These are phyloP conservation scores for Agrotis clavis DNA, from an alignment of 2,888 invertebrate species.

Conservation along the genomic window DNA sequence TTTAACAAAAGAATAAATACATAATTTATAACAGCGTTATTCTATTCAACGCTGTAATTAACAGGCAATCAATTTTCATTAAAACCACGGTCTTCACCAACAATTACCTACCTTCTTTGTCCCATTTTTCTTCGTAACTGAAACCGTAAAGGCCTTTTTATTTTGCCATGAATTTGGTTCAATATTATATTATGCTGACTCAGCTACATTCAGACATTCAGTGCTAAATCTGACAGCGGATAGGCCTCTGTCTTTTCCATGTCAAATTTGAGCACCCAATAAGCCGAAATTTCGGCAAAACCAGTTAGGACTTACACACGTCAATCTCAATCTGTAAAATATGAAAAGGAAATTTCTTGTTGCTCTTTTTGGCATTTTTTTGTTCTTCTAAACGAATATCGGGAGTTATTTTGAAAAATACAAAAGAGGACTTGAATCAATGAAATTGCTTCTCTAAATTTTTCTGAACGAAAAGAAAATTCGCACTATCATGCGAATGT, in stretches of 20 bases:
- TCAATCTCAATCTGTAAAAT: constrained; percentile 74
- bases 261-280: constrained; percentile 82
- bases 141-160: constrained; percentile 52
- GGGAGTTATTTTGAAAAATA: constrained; percentile 18
- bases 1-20: constrained; percentile 45
- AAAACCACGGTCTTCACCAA: constrained; percentile 31
- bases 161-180: constrained; percentile 36
- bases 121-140: constrained; percentile 58
- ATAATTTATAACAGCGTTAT: constrained; percentile 47
- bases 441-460: constrained; percentile 10
- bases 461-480: background rate
- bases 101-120: constrained; percentile 58
- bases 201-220: constrained; percentile 52
- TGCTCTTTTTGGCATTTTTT: constrained; percentile 26
- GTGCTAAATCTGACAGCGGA: constrained; percentile 77
- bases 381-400: constrained; percentile 29
- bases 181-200: constrained; percentile 61
- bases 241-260: constrained; percentile 80
- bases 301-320: constrained; percentile 73
- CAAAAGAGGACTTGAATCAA: constrained; percentile 8
- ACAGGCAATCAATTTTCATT: constrained; percentile 61
- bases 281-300: constrained; percentile 75
- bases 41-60: constrained; percentile 55
- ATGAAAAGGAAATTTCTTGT: constrained; percentile 49
- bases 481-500: background rate